Base-by-base conservation (phyloP, 2,888 invertebrate species). In the Mythimna ferrago region DNA sequence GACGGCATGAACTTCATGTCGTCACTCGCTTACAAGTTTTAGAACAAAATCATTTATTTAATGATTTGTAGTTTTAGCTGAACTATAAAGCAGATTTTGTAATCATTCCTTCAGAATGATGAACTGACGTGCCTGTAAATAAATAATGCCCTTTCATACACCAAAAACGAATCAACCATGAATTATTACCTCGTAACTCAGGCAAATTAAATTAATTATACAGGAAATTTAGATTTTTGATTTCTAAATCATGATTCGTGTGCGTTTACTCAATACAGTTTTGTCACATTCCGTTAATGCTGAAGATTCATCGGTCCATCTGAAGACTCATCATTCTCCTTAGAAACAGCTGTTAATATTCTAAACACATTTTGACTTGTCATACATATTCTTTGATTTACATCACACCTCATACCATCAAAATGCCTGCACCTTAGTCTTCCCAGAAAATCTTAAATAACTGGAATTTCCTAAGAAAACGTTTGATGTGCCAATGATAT, bases 351-450 rank as follows among this genome's bases (percentile, higher is more conserved):
- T 71, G 56, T 73, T 66, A 81, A 56, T 44, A 81, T 73, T 73
- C 73, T 56, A 61, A 38, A 41, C 53, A 38, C 65, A 71, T 73
- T 61, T 58, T 68, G 44, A 63, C 44, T 60, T 48, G 54, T 73
- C 65, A 58, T 73, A 70, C 38, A 73, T 67, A 63, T 71, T 68
- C 58, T 68, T 10, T 81, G 56, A 68, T 73, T 71, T 77, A 81
- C 54, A 21, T 48, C 19, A 66, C 67, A 60, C 11, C 41, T 73
- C 73, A 62, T 62, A 51, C 26, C 10, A 62, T 65, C 19, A 32
- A 73, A 79, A 70, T 74, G 65, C 21, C 19, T 21, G 32, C 32
- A 60, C 1, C 58, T 53, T 32, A 66, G 16, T 61, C 7, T 74
- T 79, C 63, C 32, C 16, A 73, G 71, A 66, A 80, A 72, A 67